A percentile compares a stretch with the other conserved stretches of the same genome.
phyloP scores from a whole-genome alignment of 2,888 invertebrate genomes.

The Amphimallon solstitiale region DNA sequence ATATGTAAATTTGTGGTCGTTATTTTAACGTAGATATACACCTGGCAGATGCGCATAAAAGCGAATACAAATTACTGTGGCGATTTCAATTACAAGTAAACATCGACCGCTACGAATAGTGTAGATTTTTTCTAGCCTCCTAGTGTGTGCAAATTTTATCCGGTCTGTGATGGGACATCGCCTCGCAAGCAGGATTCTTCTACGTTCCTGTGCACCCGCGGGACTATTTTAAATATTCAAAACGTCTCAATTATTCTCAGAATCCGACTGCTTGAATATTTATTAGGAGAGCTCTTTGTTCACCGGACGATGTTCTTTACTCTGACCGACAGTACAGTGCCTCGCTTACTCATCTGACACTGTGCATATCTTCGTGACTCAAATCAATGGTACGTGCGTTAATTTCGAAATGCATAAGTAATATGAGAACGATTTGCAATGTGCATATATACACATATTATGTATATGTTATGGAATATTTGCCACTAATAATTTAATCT shows the following conservation, averaged over 20 bases:
- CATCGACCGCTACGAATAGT: not conserved
- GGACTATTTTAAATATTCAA: constrained; percentile 24
- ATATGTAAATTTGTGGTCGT: not conserved
- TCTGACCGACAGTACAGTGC: not conserved
- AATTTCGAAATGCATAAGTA: not conserved
- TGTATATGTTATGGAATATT: too few relatives aligned
- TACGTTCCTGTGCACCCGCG: too few relatives aligned
- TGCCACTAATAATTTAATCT: too few relatives aligned
- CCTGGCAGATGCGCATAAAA: not conserved
- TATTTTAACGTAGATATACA: not conserved
- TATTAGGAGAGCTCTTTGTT: constrained; percentile 18
- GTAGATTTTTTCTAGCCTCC: not conserved
- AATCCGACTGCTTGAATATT: constrained; percentile 28
- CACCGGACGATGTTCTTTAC: constrained; percentile 2
- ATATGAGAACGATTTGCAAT: not conserved
- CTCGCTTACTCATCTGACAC: not conserved
- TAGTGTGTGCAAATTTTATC: not conserved
- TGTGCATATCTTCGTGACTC: too few relatives aligned
- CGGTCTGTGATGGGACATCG: not conserved
- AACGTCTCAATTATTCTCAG: constrained; percentile 34
- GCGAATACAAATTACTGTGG: constrained; percentile 3
- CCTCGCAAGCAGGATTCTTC: too few relatives aligned
- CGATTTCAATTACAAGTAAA: constrained; percentile 1
- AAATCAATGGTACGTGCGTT: not conserved
- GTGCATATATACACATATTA: too few relatives aligned